A percentile compares a stretch with the other conserved stretches of the same genome.
Evolutionary conservation across 2,113 vertebrate genomes (phyloP).

Genomic region (Lasiurus cinereus): DNA sequence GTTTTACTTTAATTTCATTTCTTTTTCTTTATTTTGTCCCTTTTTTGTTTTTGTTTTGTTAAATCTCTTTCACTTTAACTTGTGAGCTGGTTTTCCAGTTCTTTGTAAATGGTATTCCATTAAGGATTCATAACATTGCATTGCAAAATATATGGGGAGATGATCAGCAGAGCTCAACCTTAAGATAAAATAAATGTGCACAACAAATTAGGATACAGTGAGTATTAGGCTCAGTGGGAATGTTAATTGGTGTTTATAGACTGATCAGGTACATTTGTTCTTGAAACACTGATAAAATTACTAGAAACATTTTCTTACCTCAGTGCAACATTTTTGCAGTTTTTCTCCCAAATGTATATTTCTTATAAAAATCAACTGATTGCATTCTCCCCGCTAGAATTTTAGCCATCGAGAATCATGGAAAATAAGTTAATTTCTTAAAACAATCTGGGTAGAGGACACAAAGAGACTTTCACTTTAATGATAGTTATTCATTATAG

Average conservation of each 20-base stretch:
- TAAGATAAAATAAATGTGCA: slow-evolving; percentile 67
- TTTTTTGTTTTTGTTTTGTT: slow-evolving; percentile 90
- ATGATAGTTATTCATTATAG: slow-evolving; percentile 27
- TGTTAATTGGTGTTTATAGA: slow-evolving; percentile 62
- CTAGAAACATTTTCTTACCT: slow-evolving; percentile 41
- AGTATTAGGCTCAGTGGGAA: slow-evolving; percentile 56
- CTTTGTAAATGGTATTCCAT: slow-evolving; percentile 89
- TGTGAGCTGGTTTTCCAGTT: slow-evolving; percentile 90
- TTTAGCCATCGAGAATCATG: slow-evolving; percentile 61
- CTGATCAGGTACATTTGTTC: slow-evolving; percentile 61
- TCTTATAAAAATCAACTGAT: slow-evolving; percentile 67
- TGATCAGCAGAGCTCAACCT: slow-evolving; percentile 70
- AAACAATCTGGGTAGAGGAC: neutral
- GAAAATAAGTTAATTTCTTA: slow-evolving; percentile 75
- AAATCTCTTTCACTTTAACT: slow-evolving; percentile 90
- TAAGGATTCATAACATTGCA: slow-evolving; percentile 86
- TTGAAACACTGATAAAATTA: slow-evolving; percentile 67
- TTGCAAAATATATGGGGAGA: slow-evolving; percentile 82
- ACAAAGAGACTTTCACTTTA: slow-evolving; percentile 54
- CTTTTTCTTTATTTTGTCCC: slow-evolving; percentile 93
- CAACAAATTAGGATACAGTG: slow-evolving; percentile 65
- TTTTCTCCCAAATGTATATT: slow-evolving; percentile 61
- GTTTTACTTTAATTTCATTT: slow-evolving; percentile 91
- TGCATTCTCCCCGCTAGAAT: slow-evolving; percentile 62
- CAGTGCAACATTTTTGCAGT: slow-evolving; percentile 22